A percentile compares a stretch with the other conserved stretches of the same genome.
These are phyloP conservation scores for Clavelina lepadiformis DNA, from an alignment of 23 tunicate genomes.

Conservation along the genomic window DNA sequence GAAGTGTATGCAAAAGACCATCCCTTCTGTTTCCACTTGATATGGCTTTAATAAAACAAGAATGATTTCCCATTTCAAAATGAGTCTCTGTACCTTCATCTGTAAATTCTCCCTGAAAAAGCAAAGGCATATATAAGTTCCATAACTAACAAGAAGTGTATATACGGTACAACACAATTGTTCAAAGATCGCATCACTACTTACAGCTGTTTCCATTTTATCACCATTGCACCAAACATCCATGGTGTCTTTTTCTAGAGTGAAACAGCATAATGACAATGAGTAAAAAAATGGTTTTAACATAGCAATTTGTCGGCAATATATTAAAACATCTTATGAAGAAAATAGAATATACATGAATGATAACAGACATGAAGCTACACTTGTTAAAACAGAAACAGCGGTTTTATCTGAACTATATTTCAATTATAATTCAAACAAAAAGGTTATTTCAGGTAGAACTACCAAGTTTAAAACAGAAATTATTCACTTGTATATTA, in stretches of 20 bases:
- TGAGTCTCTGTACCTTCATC: slow-evolving; percentile 95
- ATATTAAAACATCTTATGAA: too few species aligned
- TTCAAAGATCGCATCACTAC: not conserved
- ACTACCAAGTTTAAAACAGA: too few species aligned
- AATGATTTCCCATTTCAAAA: slow-evolving; percentile 63
- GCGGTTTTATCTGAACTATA: too few species aligned
- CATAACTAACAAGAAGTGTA: too few species aligned
- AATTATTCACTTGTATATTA: too few species aligned
- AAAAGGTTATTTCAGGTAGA: too few species aligned
- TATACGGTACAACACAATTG: too few species aligned
- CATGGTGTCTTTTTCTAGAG: slow-evolving; percentile 88
- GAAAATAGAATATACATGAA: too few species aligned
- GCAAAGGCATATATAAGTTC: not conserved
- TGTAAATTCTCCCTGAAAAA: slow-evolving; percentile 79
- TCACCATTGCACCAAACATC: slow-evolving; percentile 97
- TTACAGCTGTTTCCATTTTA: slow-evolving; percentile 90
- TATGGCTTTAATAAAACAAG: slow-evolving; percentile 63
- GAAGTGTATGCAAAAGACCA: slow-evolving; percentile 68
- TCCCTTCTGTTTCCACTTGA: slow-evolving; percentile 80
- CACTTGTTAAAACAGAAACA: too few species aligned
- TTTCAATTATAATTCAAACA: too few species aligned
- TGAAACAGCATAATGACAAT: not conserved
- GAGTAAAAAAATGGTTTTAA: not conserved
- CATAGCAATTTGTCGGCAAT: too few species aligned
- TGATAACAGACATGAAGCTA: too few species aligned